A percentile compares a stretch with the other conserved stretches of the same genome.
Conservation (phyloP, 2,888 invertebrate genomes). For the Chrysotoxum bicinctum region DNA sequence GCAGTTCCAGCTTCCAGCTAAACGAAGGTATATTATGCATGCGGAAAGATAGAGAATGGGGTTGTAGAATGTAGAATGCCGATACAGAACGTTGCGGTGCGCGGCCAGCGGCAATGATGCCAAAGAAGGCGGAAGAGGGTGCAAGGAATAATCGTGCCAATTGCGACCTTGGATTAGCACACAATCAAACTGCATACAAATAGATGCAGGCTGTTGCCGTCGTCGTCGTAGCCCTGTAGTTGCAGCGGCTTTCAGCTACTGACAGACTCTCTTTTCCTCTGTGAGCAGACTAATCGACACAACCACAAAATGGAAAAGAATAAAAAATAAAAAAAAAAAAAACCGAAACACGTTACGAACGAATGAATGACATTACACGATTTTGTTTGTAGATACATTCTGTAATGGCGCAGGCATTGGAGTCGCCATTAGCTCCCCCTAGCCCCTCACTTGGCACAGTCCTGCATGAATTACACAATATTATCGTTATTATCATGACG, state of each 20-base stretch:
- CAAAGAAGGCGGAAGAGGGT: slow-evolving; percentile 65
- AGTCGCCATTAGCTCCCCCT: background rate
- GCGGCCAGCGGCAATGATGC: slow-evolving; percentile 1
- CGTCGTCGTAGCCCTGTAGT: background rate
- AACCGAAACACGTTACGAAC: slow-evolving; percentile 66
- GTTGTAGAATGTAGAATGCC: slow-evolving; percentile 54
- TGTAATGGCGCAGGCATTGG: slow-evolving; percentile 36
- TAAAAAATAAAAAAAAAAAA: slow-evolving; percentile 17
- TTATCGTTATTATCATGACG: slow-evolving; percentile 80
- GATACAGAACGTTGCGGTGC: slow-evolving; percentile 7
- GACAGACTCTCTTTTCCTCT: slow-evolving; percentile 18
- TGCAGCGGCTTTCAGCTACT: slow-evolving; percentile 32
- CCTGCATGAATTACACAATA: slow-evolving; percentile 78
- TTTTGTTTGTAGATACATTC: slow-evolving; percentile 65
- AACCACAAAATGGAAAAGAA: slow-evolving; percentile 49
- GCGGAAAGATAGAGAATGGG: slow-evolving; percentile 66
- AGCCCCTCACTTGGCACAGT: background rate
- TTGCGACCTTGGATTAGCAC: slow-evolving; percentile 72
- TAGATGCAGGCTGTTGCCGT: slow-evolving; percentile 19
- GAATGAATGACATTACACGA: slow-evolving; percentile 73
- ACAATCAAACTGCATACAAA: slow-evolving; percentile 54
- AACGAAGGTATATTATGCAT: slow-evolving; percentile 66
- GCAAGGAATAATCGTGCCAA: slow-evolving; percentile 72
- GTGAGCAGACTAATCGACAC: slow-evolving; percentile 60
- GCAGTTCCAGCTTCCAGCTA: slow-evolving; percentile 52